Base-by-base conservation (phyloP, 2,888 invertebrate genomes). In the Cylloceria caligata region DNA sequence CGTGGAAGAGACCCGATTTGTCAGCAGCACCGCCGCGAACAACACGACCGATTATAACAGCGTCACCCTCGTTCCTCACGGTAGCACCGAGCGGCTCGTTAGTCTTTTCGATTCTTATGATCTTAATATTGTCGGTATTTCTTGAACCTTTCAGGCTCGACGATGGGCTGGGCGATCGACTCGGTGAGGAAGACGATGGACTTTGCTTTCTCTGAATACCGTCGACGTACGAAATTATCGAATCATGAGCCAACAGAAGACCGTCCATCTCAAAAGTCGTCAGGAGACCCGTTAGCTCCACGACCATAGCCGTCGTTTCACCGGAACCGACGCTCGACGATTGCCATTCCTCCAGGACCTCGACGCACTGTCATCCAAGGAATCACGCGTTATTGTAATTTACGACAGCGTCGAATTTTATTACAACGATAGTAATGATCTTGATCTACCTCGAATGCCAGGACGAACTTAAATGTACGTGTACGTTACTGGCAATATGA, bases 21-120 rank as follows among this genome's bases (percentile, higher is more conserved):
- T 99, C 99, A 2, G 99, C 99, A 0, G 97, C 98, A 0, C 99
- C 99, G 0, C 99, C 99, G 84, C 98, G 95, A 36, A 99, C 99
- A 90, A 99, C 98, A 89, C 99, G 95, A 55, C 92, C 99, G 87
- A 99, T 98, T 67, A 99, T 97, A 55, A 99, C 98, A 39, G 98
- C 97, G 87, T 99, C 98, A 0, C 98, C 98, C 92, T 99, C 99
- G 91, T 99, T 99, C 87, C 98, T 94, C 75, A 97, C 96, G 19
- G 97, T 97, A 90, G 97, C 97, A 90, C 97, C 97, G 90, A 96
- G 94, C 81, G 99, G 99, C 94, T 99, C 99, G 92, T 98, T 97
- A 86, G 98, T 98, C 94, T 99, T 99, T 93, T 99, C 98, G 89
- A 99, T 97, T 93, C 97, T 97, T 87, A 99, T 98, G 91, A 99